These are phyloP conservation scores for Amphiprion ocellaris DNA, from an alignment of 2,113 vertebrate genomes.

Conservation along the genomic window DNA sequence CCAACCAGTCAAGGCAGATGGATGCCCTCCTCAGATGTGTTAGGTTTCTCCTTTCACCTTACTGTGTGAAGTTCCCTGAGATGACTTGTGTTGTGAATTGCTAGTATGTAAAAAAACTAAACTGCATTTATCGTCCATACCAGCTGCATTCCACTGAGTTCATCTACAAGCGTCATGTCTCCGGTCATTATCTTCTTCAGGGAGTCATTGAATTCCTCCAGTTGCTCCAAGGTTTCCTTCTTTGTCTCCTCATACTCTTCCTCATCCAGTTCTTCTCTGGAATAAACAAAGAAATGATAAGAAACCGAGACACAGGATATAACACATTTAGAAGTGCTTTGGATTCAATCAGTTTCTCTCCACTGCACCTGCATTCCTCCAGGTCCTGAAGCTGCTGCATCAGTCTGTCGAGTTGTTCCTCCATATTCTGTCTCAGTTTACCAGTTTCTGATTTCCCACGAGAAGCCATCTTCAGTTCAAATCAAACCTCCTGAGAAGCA, in stretches of 20 bases:
- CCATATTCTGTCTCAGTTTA: constrained; percentile 96
- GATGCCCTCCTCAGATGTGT: no score
- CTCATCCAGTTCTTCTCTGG: constrained; percentile 94
- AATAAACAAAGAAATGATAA: neutral
- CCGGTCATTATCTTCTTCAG: constrained; percentile 97
- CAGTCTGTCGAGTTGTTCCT: constrained; percentile 95
- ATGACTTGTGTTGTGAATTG: no score
- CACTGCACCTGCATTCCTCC: constrained; percentile 94
- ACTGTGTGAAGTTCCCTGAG: no score
- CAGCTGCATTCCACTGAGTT: constrained; percentile 97
- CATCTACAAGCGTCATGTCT: constrained; percentile 97
- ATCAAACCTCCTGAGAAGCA: neutral
- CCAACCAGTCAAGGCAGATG: no score
- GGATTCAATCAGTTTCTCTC: neutral
- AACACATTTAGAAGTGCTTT: no score
- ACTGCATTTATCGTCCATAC: constrained; percentile 77
- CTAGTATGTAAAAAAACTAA: no score
- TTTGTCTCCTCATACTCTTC: constrained; percentile 98
- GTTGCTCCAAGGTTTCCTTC: constrained; percentile 95
- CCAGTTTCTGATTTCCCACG: constrained; percentile 95
- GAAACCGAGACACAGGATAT: neutral
- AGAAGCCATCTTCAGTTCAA: constrained; percentile 89
- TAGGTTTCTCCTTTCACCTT: no score
- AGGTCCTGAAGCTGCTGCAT: constrained; percentile 98
- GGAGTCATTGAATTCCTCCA: constrained; percentile 96